Conservation (phyloP, 2,888 invertebrate species). For the Melanotus villosus region DNA sequence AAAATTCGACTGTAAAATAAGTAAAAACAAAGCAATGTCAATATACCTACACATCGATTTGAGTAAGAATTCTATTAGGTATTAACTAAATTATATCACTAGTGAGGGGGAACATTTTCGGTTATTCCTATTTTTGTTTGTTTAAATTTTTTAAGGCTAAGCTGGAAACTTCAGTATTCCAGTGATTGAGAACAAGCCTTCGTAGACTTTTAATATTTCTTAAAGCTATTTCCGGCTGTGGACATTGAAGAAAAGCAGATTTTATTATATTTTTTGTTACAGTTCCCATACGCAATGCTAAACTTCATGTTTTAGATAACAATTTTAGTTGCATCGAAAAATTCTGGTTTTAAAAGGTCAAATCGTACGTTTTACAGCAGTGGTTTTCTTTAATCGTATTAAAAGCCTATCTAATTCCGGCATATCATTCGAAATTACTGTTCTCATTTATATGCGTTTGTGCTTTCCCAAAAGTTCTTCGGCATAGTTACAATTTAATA, state of each 20-base stretch:
- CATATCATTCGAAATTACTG: slow-evolving; percentile 12
- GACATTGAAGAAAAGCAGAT: not conserved
- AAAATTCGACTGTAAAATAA: too few species aligned
- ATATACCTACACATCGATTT: too few species aligned
- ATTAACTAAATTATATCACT: slow-evolving; percentile 37
- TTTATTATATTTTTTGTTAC: slow-evolving; percentile 20
- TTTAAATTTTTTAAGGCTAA: slow-evolving; percentile 35
- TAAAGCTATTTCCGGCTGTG: too few species aligned
- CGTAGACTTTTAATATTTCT: slow-evolving; percentile 39
- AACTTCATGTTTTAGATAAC: slow-evolving; percentile 5
- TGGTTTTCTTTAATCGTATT: not conserved
- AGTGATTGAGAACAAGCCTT: slow-evolving; percentile 24
- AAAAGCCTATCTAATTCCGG: slow-evolving; percentile 10
- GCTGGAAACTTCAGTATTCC: slow-evolving; percentile 38
- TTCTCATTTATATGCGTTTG: slow-evolving; percentile 13
- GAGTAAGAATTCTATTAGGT: too few species aligned
- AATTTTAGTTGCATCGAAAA: slow-evolving; percentile 19
- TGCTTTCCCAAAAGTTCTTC: slow-evolving; percentile 17
- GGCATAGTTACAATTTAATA: slow-evolving; percentile 14
- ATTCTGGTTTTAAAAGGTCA: slow-evolving; percentile 20
- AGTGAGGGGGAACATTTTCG: slow-evolving; percentile 39
- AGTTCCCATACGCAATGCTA: slow-evolving; percentile 25
- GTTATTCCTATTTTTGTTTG: too few species aligned
- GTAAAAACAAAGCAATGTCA: too few species aligned
- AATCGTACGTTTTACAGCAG: not conserved